These are phyloP conservation scores for Scarus forsteni DNA, from an alignment of 2,797 vertebrate genomes.

Conservation along the genomic window DNA sequence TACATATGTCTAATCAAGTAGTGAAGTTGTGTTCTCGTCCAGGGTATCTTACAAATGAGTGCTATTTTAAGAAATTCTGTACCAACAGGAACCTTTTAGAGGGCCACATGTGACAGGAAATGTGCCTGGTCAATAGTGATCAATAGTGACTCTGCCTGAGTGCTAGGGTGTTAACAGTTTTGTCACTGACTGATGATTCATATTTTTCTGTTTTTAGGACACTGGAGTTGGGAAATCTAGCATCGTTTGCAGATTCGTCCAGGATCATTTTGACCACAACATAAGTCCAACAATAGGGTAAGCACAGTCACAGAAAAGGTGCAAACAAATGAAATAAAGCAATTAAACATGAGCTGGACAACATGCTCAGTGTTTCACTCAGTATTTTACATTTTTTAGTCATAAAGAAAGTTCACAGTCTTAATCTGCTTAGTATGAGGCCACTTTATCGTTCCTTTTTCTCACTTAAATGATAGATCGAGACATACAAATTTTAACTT, in stretches of 20 bases:
- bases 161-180: not conserved
- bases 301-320: slow-evolving; percentile 57
- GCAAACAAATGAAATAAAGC: not conserved
- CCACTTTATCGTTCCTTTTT: not conserved
- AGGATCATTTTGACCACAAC: slow-evolving; percentile 98
- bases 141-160: not conserved
- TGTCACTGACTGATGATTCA: slow-evolving; percentile 8
- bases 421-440: rapidly evolving
- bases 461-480: not conserved
- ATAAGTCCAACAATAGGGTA: slow-evolving; percentile 98
- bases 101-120: slow-evolving; percentile 23
- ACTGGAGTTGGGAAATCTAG: slow-evolving; percentile 98
- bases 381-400: not conserved
- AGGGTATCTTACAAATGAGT: not conserved
- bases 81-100: not conserved
- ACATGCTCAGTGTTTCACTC: not conserved
- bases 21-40: too few species aligned
- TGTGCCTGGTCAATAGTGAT: slow-evolving; percentile 25
- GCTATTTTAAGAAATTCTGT: not conserved
- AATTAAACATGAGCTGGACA: not conserved
- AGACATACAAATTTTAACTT: too few species aligned
- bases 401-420: not conserved
- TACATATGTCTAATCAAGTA: too few species aligned
- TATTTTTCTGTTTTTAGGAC: slow-evolving; percentile 84
- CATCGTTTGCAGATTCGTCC: slow-evolving; percentile 97